A percentile compares a stretch with the other conserved stretches of the same genome.
These are phyloP conservation scores for Micropterix aruncella DNA, from an alignment of 2,888 invertebrate species.

Conservation along the genomic window DNA sequence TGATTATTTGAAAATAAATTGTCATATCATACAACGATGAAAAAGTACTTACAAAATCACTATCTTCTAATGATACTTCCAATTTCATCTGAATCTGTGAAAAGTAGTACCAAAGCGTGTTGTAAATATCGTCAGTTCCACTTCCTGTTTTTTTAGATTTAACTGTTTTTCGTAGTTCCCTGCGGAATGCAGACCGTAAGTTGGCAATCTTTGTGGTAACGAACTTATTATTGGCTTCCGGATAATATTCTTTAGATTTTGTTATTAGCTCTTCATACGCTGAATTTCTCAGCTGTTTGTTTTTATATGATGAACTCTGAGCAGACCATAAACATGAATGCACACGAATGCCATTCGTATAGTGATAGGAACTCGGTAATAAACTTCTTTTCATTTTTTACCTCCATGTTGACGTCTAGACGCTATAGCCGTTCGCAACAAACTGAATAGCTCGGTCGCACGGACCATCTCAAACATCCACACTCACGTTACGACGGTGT, in stretches of 20 bases:
- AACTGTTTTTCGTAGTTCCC: background rate
- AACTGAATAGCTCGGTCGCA: slow-evolving; percentile 1
- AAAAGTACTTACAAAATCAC: background rate
- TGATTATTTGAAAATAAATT: background rate
- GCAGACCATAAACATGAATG: background rate
- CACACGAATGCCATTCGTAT: background rate
- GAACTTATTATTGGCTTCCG: background rate
- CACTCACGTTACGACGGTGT: background rate
- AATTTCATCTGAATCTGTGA: too few relatives aligned
- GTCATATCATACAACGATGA: background rate
- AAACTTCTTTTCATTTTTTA: background rate
- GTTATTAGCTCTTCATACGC: slow-evolving; percentile 1
- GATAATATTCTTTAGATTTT: background rate
- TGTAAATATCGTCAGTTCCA: background rate
- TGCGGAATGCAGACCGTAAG: slow-evolving; percentile 1
- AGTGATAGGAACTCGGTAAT: slow-evolving; percentile 1
- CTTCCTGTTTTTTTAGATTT: slow-evolving; percentile 1
- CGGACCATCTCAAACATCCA: background rate
- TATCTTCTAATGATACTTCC: background rate
- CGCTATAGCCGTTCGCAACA: background rate
- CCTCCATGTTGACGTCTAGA: background rate
- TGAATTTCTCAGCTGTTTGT: slow-evolving; percentile 1
- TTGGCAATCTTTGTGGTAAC: slow-evolving; percentile 1
- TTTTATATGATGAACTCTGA: slow-evolving; percentile 1
- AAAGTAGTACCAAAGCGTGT: background rate